Conservation (phyloP, 2,888 invertebrate species). For the Erpobdella octoculata region DNA sequence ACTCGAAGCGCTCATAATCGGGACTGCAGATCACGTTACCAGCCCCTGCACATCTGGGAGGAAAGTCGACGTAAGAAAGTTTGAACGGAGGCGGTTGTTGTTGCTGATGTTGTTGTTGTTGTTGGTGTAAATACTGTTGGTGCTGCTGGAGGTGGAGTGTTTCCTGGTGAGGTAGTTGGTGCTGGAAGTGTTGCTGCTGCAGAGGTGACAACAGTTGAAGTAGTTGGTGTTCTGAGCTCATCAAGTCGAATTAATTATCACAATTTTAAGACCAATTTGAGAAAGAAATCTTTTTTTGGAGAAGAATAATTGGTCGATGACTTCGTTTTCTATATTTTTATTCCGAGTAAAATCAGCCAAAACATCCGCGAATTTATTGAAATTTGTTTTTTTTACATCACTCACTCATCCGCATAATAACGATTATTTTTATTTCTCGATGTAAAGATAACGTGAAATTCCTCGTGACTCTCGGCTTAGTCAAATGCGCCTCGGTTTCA, state of each 20-base stretch:
- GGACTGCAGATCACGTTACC: conserved; percentile 39
- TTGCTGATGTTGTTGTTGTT: conserved; percentile 20
- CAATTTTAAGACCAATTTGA: too few relatives aligned
- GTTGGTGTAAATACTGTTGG: conserved; percentile 3
- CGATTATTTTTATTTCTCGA: too few relatives aligned
- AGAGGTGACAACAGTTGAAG: conserved; percentile 19
- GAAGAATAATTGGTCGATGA: too few relatives aligned
- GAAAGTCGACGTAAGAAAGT: conserved; percentile 39
- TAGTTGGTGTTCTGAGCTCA: conserved; percentile 17
- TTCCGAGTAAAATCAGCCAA: too few relatives aligned
- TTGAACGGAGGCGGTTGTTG: conserved; percentile 31
- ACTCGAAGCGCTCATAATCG: conserved; percentile 40
- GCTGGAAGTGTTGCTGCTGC: conserved; percentile 20
- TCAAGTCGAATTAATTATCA: background rate
- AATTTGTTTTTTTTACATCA: too few relatives aligned
- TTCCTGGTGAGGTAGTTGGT: background rate
- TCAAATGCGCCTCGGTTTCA: too few relatives aligned
- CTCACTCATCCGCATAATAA: too few relatives aligned
- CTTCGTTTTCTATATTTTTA: too few relatives aligned
- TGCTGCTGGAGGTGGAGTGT: background rate
- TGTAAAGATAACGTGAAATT: too few relatives aligned
- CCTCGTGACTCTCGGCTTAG: too few relatives aligned
- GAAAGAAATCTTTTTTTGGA: too few relatives aligned
- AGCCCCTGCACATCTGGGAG: conserved; percentile 39
- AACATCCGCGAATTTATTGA: too few relatives aligned